phyloP scores from a whole-genome alignment of 2,888 invertebrate genomes.

The Odontocolon sp. region DNA sequence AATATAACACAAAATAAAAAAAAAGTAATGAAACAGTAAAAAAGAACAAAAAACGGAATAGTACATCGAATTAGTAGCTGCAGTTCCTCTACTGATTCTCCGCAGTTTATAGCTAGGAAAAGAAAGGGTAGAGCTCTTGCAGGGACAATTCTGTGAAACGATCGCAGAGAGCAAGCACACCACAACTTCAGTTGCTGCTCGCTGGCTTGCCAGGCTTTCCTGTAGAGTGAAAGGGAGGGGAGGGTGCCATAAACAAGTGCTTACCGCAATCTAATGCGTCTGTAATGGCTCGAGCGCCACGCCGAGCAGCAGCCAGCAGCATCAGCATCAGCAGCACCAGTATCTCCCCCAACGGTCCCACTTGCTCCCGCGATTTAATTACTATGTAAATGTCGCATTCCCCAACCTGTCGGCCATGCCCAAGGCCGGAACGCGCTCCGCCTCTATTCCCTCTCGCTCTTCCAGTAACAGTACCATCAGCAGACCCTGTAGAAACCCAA shows the following conservation, averaged over 20 bases:
- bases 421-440: conserved; percentile 62
- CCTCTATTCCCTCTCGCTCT: conserved; percentile 50
- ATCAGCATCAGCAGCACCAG: conserved; percentile 59
- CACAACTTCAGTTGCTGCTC: conserved; percentile 21
- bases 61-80: conserved; percentile 14
- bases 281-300: conserved; percentile 79
- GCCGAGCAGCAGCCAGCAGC: conserved; percentile 41
- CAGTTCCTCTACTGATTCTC: conserved; percentile 21
- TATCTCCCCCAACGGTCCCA: conserved; percentile 79
- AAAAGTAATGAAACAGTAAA: not conserved
- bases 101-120: conserved; percentile 23
- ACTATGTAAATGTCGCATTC: conserved; percentile 81
- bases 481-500: conserved; percentile 26
- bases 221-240: conserved; percentile 54
- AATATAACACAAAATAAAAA: not conserved
- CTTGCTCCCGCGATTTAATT: conserved; percentile 81
- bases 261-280: conserved; percentile 81
- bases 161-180: conserved; percentile 6
- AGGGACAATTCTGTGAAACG: conserved; percentile 24
- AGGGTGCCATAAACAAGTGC: conserved; percentile 78
- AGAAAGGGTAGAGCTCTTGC: conserved; percentile 43
- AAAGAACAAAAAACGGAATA: not conserved
- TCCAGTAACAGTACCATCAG: conserved; percentile 45
- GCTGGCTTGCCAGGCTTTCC: conserved; percentile 19
- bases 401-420: conserved; percentile 77